Conservation (phyloP, 1,140 invertebrate species). For the Nylanderia fulva region DNA sequence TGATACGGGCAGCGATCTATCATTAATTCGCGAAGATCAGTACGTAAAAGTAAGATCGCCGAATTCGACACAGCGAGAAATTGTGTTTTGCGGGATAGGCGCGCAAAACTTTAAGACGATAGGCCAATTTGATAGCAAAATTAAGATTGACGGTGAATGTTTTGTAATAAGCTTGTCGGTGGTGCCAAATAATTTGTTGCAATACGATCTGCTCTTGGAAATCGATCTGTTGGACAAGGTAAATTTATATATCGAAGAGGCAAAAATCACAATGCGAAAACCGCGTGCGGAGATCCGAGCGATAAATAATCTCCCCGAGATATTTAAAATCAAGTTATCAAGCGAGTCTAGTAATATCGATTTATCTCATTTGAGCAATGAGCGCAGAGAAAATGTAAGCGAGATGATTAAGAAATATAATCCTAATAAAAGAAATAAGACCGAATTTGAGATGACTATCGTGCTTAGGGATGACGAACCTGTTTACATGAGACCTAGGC, state of each 20-base stretch:
- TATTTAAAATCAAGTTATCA: background rate
- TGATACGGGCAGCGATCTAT: background rate
- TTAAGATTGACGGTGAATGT: background rate
- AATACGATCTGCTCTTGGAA: background rate
- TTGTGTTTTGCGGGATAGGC: background rate
- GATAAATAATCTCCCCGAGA: background rate
- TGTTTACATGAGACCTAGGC: background rate
- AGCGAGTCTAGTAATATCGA: background rate
- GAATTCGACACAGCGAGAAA: background rate
- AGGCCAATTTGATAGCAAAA: background rate
- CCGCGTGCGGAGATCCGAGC: background rate
- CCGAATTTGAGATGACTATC: background rate
- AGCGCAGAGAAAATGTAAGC: background rate
- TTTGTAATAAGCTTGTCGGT: background rate
- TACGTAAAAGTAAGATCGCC: background rate
- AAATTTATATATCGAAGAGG: background rate
- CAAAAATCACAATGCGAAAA: background rate
- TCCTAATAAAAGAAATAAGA: background rate
- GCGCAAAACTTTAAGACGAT: background rate
- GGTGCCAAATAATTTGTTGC: background rate
- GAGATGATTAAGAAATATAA: background rate
- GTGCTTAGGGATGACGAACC: background rate
- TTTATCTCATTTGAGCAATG: background rate
- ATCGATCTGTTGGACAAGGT: background rate
- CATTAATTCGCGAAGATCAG: constrained; percentile 11